Base-by-base conservation (phyloP, 2,113 vertebrate genomes). In the Spea bombifrons region DNA sequence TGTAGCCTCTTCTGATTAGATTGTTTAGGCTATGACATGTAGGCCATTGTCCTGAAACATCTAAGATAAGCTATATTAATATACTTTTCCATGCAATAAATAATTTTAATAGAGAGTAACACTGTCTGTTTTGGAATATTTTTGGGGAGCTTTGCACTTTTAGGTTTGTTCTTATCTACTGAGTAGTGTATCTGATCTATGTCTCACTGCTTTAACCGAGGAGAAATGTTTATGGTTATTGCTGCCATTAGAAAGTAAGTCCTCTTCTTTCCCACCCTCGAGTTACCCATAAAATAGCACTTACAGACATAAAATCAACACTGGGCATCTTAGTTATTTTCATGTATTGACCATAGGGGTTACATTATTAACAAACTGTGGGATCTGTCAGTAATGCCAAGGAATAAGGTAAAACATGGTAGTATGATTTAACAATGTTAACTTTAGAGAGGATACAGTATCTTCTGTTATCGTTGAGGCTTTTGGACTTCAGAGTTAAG, bases 201-300 rank as follows among this genome's bases (percentile, higher is more conserved):
- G 10, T 13, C 10, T 13, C 4, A 59, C 10, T 30, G 30, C 1
- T 30, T n/a, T 4, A 57, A 64, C 7, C 64, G 47, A 9, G 50
- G 57, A 4, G 44, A 57, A 45, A 2, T 4, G 48, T 78, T 78
- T 78, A 78, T 78, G 67, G 76, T 71, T 71, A 78, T 78, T 78
- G 76, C 76, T 52, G 17, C 43, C 57, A 71, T 63, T 52, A 65
- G 16, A 52, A 15, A 59, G 47, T 70, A 59, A 50, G 55, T 49
- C 6, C 52, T 70, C 53, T 63, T 49, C 17, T 45, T 15, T 63
- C 10, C 59, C 17, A 67, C 76, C 76, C 59, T 69, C 76, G 71
- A 68, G 76, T 64, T 52, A 78, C 52, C 10, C 46, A 65, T 78
- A 71, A 78, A 71, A 5, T 8, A n/a, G 8, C 46, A 69, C 61